These are phyloP conservation scores for Chrysaora quinquecirrha DNA, from an alignment of 30 jellyfish, hydroid and myxozoan genomes.

Conservation along the genomic window DNA sequence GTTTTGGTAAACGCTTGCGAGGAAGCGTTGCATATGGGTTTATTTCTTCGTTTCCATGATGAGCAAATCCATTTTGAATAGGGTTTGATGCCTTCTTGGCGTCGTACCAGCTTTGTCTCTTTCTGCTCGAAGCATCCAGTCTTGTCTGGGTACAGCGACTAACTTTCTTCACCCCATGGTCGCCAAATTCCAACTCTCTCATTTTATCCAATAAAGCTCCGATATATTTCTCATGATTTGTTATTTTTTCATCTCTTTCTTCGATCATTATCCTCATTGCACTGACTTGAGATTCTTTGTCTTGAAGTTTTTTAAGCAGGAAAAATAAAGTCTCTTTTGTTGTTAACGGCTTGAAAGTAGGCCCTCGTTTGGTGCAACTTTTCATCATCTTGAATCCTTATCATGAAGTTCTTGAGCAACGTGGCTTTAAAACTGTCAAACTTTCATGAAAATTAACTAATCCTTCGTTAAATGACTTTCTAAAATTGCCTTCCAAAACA, in stretches of 20 bases:
- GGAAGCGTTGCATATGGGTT: slow-evolving; percentile 81
- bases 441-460: too few relatives aligned
- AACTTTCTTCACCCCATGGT: slow-evolving; percentile 24
- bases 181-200: slow-evolving; percentile 67
- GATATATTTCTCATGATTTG: slow-evolving; percentile 71
- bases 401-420: too few relatives aligned
- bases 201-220: slow-evolving; percentile 74
- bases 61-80: slow-evolving; percentile 26
- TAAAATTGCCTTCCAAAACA: too few relatives aligned
- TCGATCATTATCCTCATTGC: slow-evolving; percentile 69
- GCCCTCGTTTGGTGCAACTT: slow-evolving; percentile 73
- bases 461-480: too few relatives aligned
- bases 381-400: slow-evolving; percentile 31
- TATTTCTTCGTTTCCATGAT: slow-evolving; percentile 7
- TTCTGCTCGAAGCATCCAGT: slow-evolving; percentile 56
- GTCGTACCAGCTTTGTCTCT: slow-evolving; percentile 74
- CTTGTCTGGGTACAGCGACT: slow-evolving; percentile 73
- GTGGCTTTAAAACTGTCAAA: too few relatives aligned
- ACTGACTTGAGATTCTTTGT: slow-evolving; percentile 75
- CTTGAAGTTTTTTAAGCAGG: slow-evolving; percentile 70
- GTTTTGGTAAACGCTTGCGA: slow-evolving; percentile 43
- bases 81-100: slow-evolving; percentile 40
- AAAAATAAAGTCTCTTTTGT: slow-evolving; percentile 74
- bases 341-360: slow-evolving; percentile 70
- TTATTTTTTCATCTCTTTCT: slow-evolving; percentile 67